Evolutionary conservation across 2,797 vertebrate species (phyloP), one percentile per base, ranked within the genome.

Genomic region (Gymnoscopelus braueri): DNA sequence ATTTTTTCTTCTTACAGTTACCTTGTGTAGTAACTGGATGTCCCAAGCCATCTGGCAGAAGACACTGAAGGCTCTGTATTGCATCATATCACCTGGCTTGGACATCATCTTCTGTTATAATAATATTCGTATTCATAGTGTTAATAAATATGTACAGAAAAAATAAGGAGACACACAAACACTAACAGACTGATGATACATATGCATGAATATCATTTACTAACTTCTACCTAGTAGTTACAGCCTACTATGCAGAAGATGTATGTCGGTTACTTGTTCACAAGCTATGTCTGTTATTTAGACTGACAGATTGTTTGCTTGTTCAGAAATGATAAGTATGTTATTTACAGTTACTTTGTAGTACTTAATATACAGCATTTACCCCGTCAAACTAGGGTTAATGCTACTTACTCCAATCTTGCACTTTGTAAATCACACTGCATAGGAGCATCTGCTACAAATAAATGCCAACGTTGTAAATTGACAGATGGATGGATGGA

Each of bases 21-120:
- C 98, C 95, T 89, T 93, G 70, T 97, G 96, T 24, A 98, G 90
- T 24, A 99, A 87, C 74, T 96, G 85, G 23, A 98, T 93, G 6
- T 97, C 91, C 91, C 94, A 99, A 19, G 94, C 94, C 76, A 95
- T 91, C 83, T 98, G 96, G 91, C 92, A 95, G 65, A 99, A 90
- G 52, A 93, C 94, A 75, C 82, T 78, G 63, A 95, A 77, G 49
- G 95, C 83, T 71, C 94, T 95, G 88, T 98, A 99, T 67, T 81
- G n/a, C 49, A 39, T 58, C 8, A 66, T 60, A 2, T 94, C 69
- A 56, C 88, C 92, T 32, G 96, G 95, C 62, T 50, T 79, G 44
- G 94, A 79, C 49, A 86, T 66, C 69, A 99, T 67, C 81, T 93
- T 93, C 98, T 99, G 88, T 26, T 63, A 55, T 50, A 87, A 77